Base-by-base conservation (phyloP, 2,888 invertebrate species). In the Drosophila niveifrons region DNA sequence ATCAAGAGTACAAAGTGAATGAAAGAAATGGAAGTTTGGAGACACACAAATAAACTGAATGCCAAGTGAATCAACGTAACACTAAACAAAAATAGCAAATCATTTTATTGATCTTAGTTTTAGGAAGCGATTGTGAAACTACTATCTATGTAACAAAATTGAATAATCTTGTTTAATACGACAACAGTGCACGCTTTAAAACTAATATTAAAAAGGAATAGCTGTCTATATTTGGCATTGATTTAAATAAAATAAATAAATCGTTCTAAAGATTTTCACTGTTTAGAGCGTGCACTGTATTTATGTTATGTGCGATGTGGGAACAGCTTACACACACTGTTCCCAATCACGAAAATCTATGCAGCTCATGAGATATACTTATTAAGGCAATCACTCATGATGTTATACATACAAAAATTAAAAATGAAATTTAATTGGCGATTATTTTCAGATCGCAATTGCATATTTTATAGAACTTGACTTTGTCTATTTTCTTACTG, bases 401-500 rank as follows among this genome's bases (percentile, higher is more conserved):
- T 39, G 23, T 23, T 23, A 39, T 36, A 56, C 31, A 31, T 31
- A 31, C 11, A 10, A 34, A 34, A 1, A 34, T 72, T 34, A 29
- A 68, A 64, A 56, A 51, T 41, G 50, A 50, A 58, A 58, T 23
- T 28, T 63, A 66, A 78, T 72, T 78, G 66, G 56, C 58, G 48
- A 56, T 52, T 36, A 43, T 63, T 61, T 74, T 55, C 41, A 64
- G 58, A 66, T 58, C 44, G 48, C 50, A 67, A 53, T 50, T 55
- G 43, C 59, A 65, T 78, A 69, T 75, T 75, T 79, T 78, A 59
- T 68, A 62, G 39, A 61, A 74, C 44, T 65, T 72, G 66, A 75
- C 63, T 52, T 47, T 75, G 64, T 78, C 78, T 78, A 75, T 68
- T 78, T 78, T 78, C 78, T 67, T 75, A 75, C 64, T 64, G 56